Base-by-base conservation (phyloP, 2,888 invertebrate species). In the Spicauda simplicius region DNA sequence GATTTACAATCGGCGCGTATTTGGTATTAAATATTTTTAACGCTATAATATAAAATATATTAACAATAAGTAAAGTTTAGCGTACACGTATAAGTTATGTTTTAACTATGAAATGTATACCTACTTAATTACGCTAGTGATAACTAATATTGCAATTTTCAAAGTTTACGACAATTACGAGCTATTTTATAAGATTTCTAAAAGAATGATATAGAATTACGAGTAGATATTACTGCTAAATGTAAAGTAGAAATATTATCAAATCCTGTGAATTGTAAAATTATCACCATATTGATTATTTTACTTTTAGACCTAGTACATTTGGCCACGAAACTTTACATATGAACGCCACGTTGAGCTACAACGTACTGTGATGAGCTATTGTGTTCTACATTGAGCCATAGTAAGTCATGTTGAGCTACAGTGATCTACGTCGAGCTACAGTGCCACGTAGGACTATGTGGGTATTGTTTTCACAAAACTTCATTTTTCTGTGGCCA, bases 91-190 rank as follows among this genome's bases (percentile, higher is more conserved):
- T 16, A 45, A 45, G 45, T 53, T 33, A 60, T 37, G 19, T 60
- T 33, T 52, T 18, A 56, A 50, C 64, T 64, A 64, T 33, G 56
- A 56, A 50, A 56, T 48, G 56, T 63, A 19, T 48, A 64, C 25
- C 55, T 30, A 56, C 30, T 20, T n/a, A n/a, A n/a, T n/a, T 48
- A 64, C 12, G 19, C 50, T 64, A 64, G 50, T 33, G 57, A 55
- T 63, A 56, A 56, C 63, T 50, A 57, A 5, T 54, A 53, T 54
- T 62, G 54, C 56, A 57, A 50, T 57, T 48, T 52, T 57, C 37
- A 57, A 59, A 12, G 48, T 4, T 60, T 60, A 30, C 50, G 25
- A 25, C 25, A 50, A 30, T 25, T 0, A 45, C 20, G 12, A 20
- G 14, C 41, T 41, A 41, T 41, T 41, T 57, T 37, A 37, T 41